Evolutionary conservation across 2,797 vertebrate genomes (phyloP).

Genomic region (Pangasius djambal): DNA sequence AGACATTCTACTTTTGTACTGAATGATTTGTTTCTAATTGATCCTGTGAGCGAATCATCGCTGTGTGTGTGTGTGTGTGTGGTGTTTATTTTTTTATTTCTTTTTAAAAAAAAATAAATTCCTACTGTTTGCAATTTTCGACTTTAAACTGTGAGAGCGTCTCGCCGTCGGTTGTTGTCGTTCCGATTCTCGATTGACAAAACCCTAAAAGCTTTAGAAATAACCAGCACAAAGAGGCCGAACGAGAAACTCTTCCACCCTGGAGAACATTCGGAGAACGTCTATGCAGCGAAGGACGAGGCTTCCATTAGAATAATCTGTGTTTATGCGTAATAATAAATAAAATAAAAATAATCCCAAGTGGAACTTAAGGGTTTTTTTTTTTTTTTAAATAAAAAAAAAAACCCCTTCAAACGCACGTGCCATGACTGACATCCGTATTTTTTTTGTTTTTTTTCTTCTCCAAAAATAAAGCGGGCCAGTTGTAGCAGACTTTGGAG

Average conservation of each 20-base stretch:
- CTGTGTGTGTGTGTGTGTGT: slow-evolving; percentile 6
- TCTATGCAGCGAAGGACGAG: slow-evolving; percentile 82
- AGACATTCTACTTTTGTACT: slow-evolving; percentile 77
- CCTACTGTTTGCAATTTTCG: slow-evolving; percentile 72
- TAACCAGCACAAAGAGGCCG: slow-evolving; percentile 78
- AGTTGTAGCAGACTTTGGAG: slow-evolving; percentile 77
- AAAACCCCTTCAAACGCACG: slow-evolving; percentile 52
- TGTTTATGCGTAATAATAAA: slow-evolving; percentile 55
- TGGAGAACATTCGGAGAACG: slow-evolving; percentile 72
- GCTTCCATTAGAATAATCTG: slow-evolving; percentile 72
- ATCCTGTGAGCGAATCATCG: slow-evolving; percentile 73
- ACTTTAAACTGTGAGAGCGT: slow-evolving; percentile 77
- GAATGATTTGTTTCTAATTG: slow-evolving; percentile 71
- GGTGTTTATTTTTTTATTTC: background rate
- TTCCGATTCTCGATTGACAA: slow-evolving; percentile 36
- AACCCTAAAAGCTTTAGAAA: slow-evolving; percentile 82
- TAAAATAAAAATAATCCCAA: slow-evolving; percentile 1
- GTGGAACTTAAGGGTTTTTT: slow-evolving; percentile 19
- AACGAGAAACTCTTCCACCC: slow-evolving; percentile 57
- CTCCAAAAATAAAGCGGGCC: slow-evolving; percentile 69
- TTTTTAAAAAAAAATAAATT: slow-evolving; percentile 61
- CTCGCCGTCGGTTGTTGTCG: slow-evolving; percentile 66
- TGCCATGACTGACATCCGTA: slow-evolving; percentile 61
- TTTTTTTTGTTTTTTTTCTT: slow-evolving; percentile 53
- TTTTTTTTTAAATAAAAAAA: background rate